Base-by-base conservation (phyloP, 2,888 invertebrate genomes). In the Ophioninae sp. region DNA sequence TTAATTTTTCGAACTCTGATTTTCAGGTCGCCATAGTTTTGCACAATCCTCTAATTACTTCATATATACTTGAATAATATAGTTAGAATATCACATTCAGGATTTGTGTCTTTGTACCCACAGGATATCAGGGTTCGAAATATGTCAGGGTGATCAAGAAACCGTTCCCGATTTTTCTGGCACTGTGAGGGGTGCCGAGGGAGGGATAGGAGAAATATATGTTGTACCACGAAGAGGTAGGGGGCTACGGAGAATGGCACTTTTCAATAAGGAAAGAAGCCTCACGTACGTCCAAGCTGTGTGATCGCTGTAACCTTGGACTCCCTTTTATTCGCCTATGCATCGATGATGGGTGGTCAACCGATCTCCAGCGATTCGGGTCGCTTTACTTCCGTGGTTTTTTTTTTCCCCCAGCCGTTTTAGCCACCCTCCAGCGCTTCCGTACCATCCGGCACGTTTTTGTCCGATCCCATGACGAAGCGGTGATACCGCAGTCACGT, bases 281-380 rank as follows among this genome's bases (percentile, higher is more conserved):
- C 68, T 21, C 50, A 68, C 37, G 57, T 39, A 59, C 56, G 59
- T 7, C 59, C 13, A 21, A 59, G 39, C 57, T 23, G 8, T 59
- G 65, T 79, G 64, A 23, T 8, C 30, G 44, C 65, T 44, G 59
- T 41, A 64, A 37, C 65, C 50, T 69, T 78, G 20, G 20, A 17
- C 69, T 62, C 79, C 65, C 79, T 67, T 73, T 65, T 62, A 73
- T 73, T 67, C 72, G 59, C 57, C 67, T 68, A 84, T 78, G 81
- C 81, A 65, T 70, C 73, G 81, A 56, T 59, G 83, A 83, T 83
- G 78, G 74, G 78, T 62, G 74, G 81, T 81, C 81, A 78, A 70
- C 74, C 80, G 79, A 79, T 73, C 62, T 79, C 75, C 67, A 59
- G 67, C 79, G 61, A 79, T 79, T 78, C 79, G 78, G 62, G 50